Conservation (phyloP, 2,888 invertebrate species). For the Aphelenchoides bicaudatus region DNA sequence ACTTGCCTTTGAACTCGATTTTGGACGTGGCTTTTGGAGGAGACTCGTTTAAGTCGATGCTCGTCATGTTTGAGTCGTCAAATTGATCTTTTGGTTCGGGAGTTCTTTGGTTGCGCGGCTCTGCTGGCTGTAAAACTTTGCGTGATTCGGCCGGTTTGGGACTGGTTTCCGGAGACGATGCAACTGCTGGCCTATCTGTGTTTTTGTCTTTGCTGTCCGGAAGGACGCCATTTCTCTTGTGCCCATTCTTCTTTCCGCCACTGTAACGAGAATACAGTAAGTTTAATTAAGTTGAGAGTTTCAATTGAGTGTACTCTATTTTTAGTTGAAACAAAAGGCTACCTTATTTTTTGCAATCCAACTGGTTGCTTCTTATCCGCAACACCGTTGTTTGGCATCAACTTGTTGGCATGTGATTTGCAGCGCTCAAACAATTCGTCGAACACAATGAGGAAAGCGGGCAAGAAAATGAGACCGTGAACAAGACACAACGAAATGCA, state of each 20-base stretch:
- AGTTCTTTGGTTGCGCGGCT: constrained; percentile 3
- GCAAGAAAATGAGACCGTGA: constrained; percentile 56
- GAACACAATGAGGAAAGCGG: constrained; percentile 45
- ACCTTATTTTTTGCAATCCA: too few species aligned
- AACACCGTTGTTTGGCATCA: not conserved
- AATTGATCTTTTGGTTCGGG: not conserved
- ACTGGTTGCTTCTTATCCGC: not conserved
- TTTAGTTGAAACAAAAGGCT: too few species aligned
- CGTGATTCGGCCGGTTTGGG: constrained; percentile 1
- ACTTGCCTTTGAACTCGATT: too few species aligned
- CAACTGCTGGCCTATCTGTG: constrained; percentile 14
- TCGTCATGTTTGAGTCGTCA: constrained; percentile 6
- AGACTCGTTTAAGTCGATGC: constrained; percentile 2
- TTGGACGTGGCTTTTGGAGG: not conserved
- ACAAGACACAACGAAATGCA: constrained; percentile 56
- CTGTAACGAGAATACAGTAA: too few species aligned
- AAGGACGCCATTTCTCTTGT: not conserved
- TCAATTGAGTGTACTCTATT: too few species aligned
- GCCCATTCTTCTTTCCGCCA: not conserved
- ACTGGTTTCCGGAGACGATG: constrained; percentile 4
- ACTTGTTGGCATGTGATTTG: constrained; percentile 11
- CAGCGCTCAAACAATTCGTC: constrained; percentile 28
- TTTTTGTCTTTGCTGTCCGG: constrained; percentile 8
- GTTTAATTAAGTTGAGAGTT: too few species aligned
- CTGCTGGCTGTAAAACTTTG: not conserved